Percentiles rank a stretch among this genome's conserved stretches.
phyloP scores from a whole-genome alignment of 2,113 vertebrate species.

The Taurulus bubalis region DNA sequence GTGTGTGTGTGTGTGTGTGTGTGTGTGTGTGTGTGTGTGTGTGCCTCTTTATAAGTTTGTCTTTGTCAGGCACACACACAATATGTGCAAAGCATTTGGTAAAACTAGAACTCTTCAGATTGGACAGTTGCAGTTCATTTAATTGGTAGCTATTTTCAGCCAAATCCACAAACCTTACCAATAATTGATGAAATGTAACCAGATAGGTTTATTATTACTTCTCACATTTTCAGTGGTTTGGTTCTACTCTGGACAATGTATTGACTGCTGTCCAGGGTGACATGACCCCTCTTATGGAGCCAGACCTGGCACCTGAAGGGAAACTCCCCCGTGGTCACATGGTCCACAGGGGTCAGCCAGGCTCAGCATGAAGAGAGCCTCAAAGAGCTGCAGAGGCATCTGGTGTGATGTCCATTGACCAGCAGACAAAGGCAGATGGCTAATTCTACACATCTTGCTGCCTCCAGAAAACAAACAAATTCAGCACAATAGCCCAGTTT shows the following conservation, averaged over 20 bases:
- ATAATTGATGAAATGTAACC: background rate
- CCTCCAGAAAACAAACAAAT: conserved; percentile 1
- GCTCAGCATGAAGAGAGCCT: background rate
- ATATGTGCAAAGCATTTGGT: background rate
- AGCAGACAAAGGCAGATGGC: background rate
- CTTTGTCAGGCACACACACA: background rate
- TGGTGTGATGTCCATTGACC: background rate
- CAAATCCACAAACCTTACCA: background rate
- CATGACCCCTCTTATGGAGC: background rate
- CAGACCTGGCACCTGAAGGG: no score
- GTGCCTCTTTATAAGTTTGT: no score
- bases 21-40: no score
- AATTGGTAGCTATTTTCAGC: background rate
- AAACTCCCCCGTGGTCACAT: background rate
- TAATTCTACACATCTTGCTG: background rate
- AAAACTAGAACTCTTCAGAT: background rate
- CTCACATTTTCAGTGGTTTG: background rate
- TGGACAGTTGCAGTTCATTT: background rate
- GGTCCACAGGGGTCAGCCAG: background rate
- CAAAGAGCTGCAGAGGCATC: background rate
- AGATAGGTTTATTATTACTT: background rate
- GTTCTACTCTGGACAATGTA: background rate
- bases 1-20: background rate
- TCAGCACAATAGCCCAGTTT: background rate
- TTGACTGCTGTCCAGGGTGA: background rate